Evolutionary conservation across 2,888 invertebrate genomes (phyloP), one percentile per base, ranked within the genome.

Genomic region (Apotomis turbidana): DNA sequence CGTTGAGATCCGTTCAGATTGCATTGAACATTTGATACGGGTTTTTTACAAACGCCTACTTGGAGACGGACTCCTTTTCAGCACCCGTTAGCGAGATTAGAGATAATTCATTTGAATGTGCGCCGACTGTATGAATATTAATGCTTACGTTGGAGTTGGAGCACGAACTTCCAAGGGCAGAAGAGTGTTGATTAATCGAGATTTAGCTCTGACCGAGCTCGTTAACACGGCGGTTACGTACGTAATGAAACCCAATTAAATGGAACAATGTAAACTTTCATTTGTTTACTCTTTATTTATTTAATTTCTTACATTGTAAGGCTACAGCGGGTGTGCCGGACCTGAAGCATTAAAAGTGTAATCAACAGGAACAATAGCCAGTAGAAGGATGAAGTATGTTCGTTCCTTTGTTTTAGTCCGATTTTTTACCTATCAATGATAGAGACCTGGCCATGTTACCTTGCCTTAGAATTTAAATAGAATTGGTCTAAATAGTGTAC

Each of bases 161-260:
- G 80, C 83, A 83, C 82, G 79, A 79, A 83, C 79, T 85, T 84
- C 78, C 85, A 86, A 85, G 87, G 87, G 80, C 84, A 77, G 70
- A 76, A 67, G 60, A 74, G 76, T 78, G 83, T 83, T 88, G 87
- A 89, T 89, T 88, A 89, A 89, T 89, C 80, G 83, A 81, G 82
- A 83, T 81, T 81, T 82, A 79, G 80, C 82, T 77, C 79, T 78
- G 74, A 74, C 75, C 76, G 66, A 71, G 71, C 72, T 74, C 68
- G 75, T 75, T 72, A 74, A 75, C 74, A 58, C 58, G 38, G 68
- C 38, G 63, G 73, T 68, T 74, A 71, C 70, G 73, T 80, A 80
- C 77, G 77, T 76, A 79, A 79, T 75, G 77, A 75, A 75, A 73
- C 70, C 76, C 80, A 81, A 82, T 80, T 81, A 81, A 79, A 78